Evolutionary conservation across 2,888 invertebrate genomes (phyloP).

Genomic region (Norana najaformis): DNA sequence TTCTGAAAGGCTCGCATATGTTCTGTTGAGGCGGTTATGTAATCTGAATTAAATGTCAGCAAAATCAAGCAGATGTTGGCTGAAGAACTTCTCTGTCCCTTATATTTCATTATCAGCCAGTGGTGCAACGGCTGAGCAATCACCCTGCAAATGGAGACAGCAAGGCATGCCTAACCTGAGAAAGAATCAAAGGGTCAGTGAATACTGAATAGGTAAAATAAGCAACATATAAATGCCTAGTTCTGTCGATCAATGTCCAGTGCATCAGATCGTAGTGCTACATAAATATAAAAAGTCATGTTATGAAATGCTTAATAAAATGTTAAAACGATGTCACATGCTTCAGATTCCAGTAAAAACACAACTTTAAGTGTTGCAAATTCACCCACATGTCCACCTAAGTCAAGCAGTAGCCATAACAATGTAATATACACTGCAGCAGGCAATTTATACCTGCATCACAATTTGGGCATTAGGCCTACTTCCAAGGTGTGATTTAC

Average conservation of each 20-base stretch:
- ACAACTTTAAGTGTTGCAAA: neutral
- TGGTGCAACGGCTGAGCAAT: neutral
- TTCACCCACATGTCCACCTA: neutral
- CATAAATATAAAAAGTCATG: neutral
- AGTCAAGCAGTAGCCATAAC: too few relatives aligned
- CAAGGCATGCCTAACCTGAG: neutral
- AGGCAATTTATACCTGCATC: neutral
- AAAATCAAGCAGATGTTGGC: neutral
- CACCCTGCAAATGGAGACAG: conserved; percentile 1
- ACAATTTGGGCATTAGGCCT: neutral
- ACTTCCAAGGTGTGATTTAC: neutral
- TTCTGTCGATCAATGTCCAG: neutral
- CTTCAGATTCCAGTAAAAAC: neutral
- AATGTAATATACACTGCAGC: neutral
- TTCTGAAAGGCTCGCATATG: neutral
- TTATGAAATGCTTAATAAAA: neutral
- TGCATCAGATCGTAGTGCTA: neutral
- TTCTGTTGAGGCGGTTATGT: neutral
- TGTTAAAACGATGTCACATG: neutral
- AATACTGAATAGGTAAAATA: neutral
- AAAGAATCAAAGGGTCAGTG: neutral
- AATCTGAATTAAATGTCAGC: neutral
- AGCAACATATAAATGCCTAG: neutral
- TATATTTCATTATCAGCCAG: neutral
- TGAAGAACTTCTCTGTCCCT: neutral